These are phyloP conservation scores for Prorops nasuta DNA, from an alignment of 1,140 invertebrate genomes.

Conservation along the genomic window DNA sequence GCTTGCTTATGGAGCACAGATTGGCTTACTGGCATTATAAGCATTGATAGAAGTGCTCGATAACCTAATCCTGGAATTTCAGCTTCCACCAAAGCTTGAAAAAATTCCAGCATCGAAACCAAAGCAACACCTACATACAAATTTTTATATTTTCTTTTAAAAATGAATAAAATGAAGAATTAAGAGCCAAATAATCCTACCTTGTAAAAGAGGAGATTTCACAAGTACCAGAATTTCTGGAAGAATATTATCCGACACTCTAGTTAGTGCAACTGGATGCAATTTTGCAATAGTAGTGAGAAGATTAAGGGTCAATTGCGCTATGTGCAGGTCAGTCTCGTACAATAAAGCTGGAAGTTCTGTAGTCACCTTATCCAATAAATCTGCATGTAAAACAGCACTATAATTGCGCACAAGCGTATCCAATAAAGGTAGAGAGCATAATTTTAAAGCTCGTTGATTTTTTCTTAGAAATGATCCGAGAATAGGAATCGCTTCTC, in stretches of 20 bases:
- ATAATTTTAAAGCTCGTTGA: constrained; percentile 90
- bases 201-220: constrained; percentile 85
- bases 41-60: constrained; percentile 72
- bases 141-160: constrained; percentile 12
- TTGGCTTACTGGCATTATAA: constrained; percentile 64
- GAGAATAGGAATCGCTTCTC: constrained; percentile 86
- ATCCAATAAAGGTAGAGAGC: constrained; percentile 86
- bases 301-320: constrained; percentile 81
- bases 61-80: constrained; percentile 78
- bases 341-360: constrained; percentile 88
- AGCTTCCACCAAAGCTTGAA: constrained; percentile 83
- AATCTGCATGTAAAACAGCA: constrained; percentile 65
- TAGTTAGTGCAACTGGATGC: constrained; percentile 68
- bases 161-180: not conserved
- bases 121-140: constrained; percentile 72
- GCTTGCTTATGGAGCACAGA: constrained; percentile 71
- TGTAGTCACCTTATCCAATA: constrained; percentile 74
- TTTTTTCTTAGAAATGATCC: constrained; percentile 96
- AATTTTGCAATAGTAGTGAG: constrained; percentile 73
- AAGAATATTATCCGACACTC: constrained; percentile 68
- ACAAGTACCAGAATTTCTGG: constrained; percentile 85
- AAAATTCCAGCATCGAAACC: constrained; percentile 86
- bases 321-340: constrained; percentile 94
- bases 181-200: constrained; percentile 37
- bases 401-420: constrained; percentile 86